Conservation (phyloP, 1,140 invertebrate species). For the roundworm (Caenorhabditis elegans) region WBcel235 BX284605.5:10068001-10068500, state of each 20-base stretch:
- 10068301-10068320: constrained; percentile 55
- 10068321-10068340: constrained; percentile 46
- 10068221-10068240: constrained; percentile 53
- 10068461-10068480: constrained; percentile 47
- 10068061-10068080: constrained; percentile 48
- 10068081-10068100: constrained; percentile 53
- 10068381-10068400: constrained; percentile 52
- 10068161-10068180: constrained; percentile 53
- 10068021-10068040: constrained; percentile 47
- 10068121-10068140: constrained; percentile 57
- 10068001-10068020: constrained; percentile 57
- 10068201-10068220: constrained; percentile 35
- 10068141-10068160: constrained; percentile 50
- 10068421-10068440: constrained; percentile 56
- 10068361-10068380: constrained; percentile 52
- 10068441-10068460: background rate
- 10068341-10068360: constrained; percentile 35
- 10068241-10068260: constrained; percentile 45
- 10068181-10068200: constrained; percentile 51
- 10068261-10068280: constrained; percentile 48
- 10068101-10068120: constrained; percentile 56
- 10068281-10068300: constrained; percentile 48
- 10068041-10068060: constrained; percentile 54
- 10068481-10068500: constrained; percentile 57
- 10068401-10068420: constrained; percentile 48